Percentiles rank a stretch among this genome's conserved stretches.
Evolutionary conservation across 2,113 vertebrate genomes (phyloP).

Genomic region (Chascanopsetta lugubris): DNA sequence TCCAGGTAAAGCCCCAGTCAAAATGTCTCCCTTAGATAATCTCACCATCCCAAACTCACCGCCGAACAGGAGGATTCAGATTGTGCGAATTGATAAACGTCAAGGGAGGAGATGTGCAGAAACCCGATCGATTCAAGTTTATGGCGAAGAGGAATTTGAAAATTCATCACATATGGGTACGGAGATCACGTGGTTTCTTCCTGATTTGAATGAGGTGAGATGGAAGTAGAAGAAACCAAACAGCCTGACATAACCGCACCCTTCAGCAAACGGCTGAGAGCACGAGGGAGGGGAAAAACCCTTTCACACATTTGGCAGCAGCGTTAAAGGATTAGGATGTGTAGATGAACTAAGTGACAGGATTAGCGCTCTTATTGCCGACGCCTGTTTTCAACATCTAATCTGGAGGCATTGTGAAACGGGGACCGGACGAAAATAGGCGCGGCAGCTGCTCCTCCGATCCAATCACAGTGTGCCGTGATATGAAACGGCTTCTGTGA

Average conservation of each 20-base stretch:
- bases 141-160: slow-evolving; percentile 76
- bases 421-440: slow-evolving; percentile 16
- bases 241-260: slow-evolving; percentile 3
- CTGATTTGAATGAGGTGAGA: slow-evolving; percentile 64
- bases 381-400: slow-evolving; percentile 36
- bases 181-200: slow-evolving; percentile 58
- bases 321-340: slow-evolving; percentile 66
- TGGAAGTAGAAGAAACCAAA: slow-evolving; percentile 15
- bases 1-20: slow-evolving; percentile 41
- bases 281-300: slow-evolving; percentile 37
- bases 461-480: slow-evolving; percentile 41
- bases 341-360: slow-evolving; percentile 63
- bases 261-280: slow-evolving; percentile 24
- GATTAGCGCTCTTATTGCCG: slow-evolving; percentile 63
- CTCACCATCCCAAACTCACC: slow-evolving; percentile 30
- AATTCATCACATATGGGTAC: slow-evolving; percentile 72
- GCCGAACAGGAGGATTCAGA: slow-evolving; percentile 57
- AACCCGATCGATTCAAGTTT: slow-evolving; percentile 77
- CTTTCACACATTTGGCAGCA: slow-evolving; percentile 61
- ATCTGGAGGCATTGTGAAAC: slow-evolving; percentile 48
- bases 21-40: slow-evolving; percentile 54
- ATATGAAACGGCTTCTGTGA: slow-evolving; percentile 57
- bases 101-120: slow-evolving; percentile 53
- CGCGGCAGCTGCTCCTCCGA: slow-evolving; percentile 43
- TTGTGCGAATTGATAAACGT: slow-evolving; percentile 71